These are phyloP conservation scores for Camelus dromedarius DNA, from an alignment of 2,113 vertebrate species.

Conservation along the genomic window DNA sequence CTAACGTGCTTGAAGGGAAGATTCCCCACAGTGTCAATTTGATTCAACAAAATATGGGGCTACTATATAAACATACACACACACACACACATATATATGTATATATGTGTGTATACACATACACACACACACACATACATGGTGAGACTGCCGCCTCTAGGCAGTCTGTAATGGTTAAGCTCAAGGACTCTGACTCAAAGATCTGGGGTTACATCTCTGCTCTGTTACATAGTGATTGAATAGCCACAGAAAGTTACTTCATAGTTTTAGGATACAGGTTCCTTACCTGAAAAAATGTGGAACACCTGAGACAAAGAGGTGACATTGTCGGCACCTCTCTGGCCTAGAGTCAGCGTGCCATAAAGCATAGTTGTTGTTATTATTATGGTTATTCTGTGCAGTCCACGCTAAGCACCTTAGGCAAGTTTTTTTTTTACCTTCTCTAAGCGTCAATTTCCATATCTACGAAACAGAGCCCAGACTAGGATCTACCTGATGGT, in stretches of 20 bases:
- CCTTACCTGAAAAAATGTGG: background rate
- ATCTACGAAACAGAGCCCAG: background rate
- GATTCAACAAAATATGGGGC: background rate
- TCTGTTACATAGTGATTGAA: background rate
- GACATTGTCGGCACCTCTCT: background rate
- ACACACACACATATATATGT: too few species aligned
- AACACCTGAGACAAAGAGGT: background rate
- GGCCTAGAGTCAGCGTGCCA: background rate
- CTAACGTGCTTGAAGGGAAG: background rate
- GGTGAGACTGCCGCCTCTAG: background rate
- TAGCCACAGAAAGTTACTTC: background rate
- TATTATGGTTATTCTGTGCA: background rate
- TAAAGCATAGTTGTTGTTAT: background rate
- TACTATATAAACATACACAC: too few species aligned
- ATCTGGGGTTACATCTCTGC: background rate
- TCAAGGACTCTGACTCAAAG: background rate
- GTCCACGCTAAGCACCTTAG: background rate
- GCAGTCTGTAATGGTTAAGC: background rate
- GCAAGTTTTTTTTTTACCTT: background rate
- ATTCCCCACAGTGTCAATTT: background rate
- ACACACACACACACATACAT: too few species aligned
- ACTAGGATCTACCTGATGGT: background rate
- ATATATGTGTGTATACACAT: too few species aligned
- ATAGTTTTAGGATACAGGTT: slow-evolving; percentile 21
- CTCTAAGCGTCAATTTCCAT: background rate